These are phyloP conservation scores for Macquaria ambigua DNA, from an alignment of 2,113 vertebrate genomes.

Conservation along the genomic window DNA sequence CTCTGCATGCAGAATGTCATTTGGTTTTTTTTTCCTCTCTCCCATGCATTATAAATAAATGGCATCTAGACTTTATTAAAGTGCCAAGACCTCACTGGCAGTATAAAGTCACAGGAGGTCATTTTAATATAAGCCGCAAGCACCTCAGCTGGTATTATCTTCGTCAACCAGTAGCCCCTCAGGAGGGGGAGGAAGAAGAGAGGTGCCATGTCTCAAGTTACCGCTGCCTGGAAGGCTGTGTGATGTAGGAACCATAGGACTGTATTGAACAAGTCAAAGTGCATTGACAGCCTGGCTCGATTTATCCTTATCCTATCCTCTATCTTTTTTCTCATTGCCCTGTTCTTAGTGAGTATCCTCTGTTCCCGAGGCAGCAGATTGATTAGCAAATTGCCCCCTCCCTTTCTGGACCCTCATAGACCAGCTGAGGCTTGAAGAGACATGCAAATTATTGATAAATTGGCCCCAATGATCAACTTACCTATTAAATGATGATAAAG, in stretches of 20 bases:
- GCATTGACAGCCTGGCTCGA: conserved; percentile 76
- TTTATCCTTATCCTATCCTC: conserved; percentile 35
- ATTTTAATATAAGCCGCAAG: conserved; percentile 85
- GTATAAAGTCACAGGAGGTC: conserved; percentile 83
- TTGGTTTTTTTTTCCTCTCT: conserved; percentile 51
- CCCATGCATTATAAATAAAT: conserved; percentile 83
- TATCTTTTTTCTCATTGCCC: conserved; percentile 49
- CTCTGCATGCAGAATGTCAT: conserved; percentile 70
- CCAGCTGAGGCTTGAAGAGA: conserved; percentile 32
- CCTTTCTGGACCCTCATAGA: conserved; percentile 9
- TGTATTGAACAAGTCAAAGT: conserved; percentile 84
- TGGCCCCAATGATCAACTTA: neutral
- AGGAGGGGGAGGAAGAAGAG: conserved; percentile 71
- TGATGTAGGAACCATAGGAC: conserved; percentile 71
- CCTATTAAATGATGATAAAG: conserved; percentile 7
- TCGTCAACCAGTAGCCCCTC: conserved; percentile 80
- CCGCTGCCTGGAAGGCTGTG: conserved; percentile 77
- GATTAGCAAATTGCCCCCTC: conserved; percentile 41
- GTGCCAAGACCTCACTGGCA: conserved; percentile 73
- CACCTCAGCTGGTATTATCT: conserved; percentile 81
- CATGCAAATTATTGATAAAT: conserved; percentile 20
- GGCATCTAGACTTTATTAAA: conserved; percentile 79
- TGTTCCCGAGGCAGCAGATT: conserved; percentile 33
- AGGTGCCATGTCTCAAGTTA: conserved; percentile 80
- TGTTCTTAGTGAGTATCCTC: conserved; percentile 45